Evolutionary conservation across 2,797 vertebrate genomes (phyloP).

Genomic region (Schizothorax lantsangensis): DNA sequence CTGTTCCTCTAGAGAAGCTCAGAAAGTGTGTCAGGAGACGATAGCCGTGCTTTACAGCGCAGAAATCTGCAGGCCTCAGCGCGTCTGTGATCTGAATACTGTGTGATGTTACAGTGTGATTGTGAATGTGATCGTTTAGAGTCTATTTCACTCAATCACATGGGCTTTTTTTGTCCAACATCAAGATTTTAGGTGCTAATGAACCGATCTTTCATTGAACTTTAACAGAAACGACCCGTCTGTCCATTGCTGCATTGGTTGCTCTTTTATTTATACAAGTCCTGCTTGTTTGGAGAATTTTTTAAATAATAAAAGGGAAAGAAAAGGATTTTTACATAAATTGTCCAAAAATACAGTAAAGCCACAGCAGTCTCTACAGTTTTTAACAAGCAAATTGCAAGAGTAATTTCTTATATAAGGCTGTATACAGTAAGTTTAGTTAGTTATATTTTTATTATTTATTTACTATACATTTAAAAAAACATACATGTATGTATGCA

Average conservation of each 20-base stretch:
- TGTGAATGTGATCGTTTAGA: not conserved
- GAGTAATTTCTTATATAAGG: too few relatives aligned
- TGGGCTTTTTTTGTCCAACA: not conserved
- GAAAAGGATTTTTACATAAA: too few relatives aligned
- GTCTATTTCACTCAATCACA: not conserved
- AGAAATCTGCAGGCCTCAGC: not conserved
- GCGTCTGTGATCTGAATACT: not conserved
- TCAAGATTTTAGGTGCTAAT: not conserved
- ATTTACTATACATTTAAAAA: too few relatives aligned
- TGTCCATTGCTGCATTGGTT: too few relatives aligned
- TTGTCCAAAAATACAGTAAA: too few relatives aligned
- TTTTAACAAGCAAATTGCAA: too few relatives aligned
- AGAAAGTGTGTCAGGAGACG: not conserved
- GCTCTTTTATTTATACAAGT: too few relatives aligned
- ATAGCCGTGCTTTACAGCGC: not conserved
- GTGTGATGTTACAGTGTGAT: not conserved
- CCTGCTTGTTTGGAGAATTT: not conserved
- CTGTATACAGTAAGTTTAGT: too few relatives aligned
- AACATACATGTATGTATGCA: too few relatives aligned
- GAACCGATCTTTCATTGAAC: not conserved
- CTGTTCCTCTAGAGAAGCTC: not conserved
- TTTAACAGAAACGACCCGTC: too few relatives aligned
- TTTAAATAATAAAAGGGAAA: not conserved
- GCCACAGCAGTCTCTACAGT: too few relatives aligned
- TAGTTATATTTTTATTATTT: too few relatives aligned